Base-by-base conservation (phyloP, 2,113 vertebrate genomes). In the Callipepla squamata region DNA sequence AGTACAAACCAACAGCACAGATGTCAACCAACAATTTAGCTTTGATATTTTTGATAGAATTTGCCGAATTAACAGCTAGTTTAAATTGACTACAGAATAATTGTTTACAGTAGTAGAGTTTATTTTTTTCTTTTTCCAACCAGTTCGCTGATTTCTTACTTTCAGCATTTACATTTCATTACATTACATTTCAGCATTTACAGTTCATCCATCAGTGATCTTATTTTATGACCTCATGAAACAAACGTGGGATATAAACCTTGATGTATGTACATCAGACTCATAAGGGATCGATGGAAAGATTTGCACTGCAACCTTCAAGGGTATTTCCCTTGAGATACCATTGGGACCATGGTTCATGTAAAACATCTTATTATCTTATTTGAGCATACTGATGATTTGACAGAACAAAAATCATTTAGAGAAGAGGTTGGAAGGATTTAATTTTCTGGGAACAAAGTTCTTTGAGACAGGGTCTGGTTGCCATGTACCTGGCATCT, bases 401-500 rank as follows among this genome's bases (percentile, higher is more conserved):
- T 85, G 58, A 68, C 66, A 72, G 61, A 18, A 15, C 63, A 45
- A 50, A 89, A 94, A 76, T 79, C 0, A 72, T 84, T 87, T 36
- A 69, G 58, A 36, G n/a, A 76, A 85, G 70, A 73, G 76, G 62
- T 44, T 81, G 38, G 70, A 58, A 38, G 38, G 34, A 9, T 91
- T 80, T 70, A 55, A 6, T 13, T 90, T n/a, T 25, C 65, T 75
- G 83, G 83, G 59, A 5, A 34, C 58, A 57, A 92, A 75, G 69
- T 8, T 90, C n/a, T 86, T 63, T 90, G 47, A 34, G 69, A 48
- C 47, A 19, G 32, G 30, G 14, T 28, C 0, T 19, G 26, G 76
- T 65, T 85, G 55, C 51, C 2, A 6, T 20, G 1, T 11, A 13
- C 23, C 53, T 0, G 0, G 65, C 40, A 11, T 66, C 42, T 80